Evolutionary conservation across 1,140 invertebrate genomes (phyloP).

Genomic region (Ceratosolen solmsi): DNA sequence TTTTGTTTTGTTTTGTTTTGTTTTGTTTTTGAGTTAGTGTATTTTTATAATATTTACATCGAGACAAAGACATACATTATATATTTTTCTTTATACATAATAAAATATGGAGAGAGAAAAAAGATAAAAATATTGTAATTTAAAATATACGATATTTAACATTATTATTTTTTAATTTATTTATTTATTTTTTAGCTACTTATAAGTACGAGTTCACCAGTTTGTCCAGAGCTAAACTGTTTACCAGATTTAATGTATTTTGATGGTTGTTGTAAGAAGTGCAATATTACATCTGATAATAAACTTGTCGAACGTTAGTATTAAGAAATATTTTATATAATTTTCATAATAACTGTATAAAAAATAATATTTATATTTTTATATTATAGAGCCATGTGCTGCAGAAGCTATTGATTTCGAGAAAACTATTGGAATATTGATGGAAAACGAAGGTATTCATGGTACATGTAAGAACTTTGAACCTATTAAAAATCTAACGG

Average conservation of each 20-base stretch:
- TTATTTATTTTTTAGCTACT: constrained; percentile 73
- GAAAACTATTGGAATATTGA: constrained; percentile 76
- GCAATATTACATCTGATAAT: constrained; percentile 71
- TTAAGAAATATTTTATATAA: constrained; percentile 54
- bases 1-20: too few relatives aligned
- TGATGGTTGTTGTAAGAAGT: constrained; percentile 80
- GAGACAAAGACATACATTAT: too few relatives aligned
- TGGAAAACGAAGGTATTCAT: constrained; percentile 66
- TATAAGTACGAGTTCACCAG: constrained; percentile 73
- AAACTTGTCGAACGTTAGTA: constrained; percentile 62
- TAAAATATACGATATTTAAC: too few relatives aligned
- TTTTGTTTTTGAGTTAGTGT: too few relatives aligned
- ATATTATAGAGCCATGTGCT: constrained; percentile 73
- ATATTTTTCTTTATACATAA: too few relatives aligned
- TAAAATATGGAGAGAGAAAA: too few relatives aligned
- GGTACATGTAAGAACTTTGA: constrained; percentile 78
- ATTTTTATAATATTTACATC: too few relatives aligned
- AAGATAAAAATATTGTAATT: too few relatives aligned
- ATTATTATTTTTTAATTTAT: too few relatives aligned
- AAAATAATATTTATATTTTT: neutral
- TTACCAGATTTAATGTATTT: constrained; percentile 73
- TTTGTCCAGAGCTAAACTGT: constrained; percentile 80
- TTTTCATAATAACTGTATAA: neutral
- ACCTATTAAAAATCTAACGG: constrained; percentile 76
- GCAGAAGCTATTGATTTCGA: constrained; percentile 72